Evolutionary conservation across 2,797 vertebrate genomes (phyloP).

Genomic region (Micromesistius poutassou): DNA sequence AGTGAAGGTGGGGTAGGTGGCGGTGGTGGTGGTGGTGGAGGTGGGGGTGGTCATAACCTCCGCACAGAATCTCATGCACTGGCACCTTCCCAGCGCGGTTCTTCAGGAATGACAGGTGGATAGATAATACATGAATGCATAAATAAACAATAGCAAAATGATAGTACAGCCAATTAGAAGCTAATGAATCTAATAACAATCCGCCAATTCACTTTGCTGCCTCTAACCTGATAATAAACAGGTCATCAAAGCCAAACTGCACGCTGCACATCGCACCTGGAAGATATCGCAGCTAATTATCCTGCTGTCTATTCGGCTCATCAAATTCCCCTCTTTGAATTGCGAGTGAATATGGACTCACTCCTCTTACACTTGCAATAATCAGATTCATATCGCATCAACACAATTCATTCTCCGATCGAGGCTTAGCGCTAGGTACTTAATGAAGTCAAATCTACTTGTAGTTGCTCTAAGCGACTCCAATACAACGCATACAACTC

Average conservation of each 20-base stretch:
- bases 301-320: conserved; percentile 45
- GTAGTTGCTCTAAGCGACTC: neutral
- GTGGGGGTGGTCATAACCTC: too few relatives aligned
- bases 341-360: conserved; percentile 43
- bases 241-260: neutral
- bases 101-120: too few relatives aligned
- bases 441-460: neutral
- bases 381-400: conserved; percentile 25
- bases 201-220: too few relatives aligned
- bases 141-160: too few relatives aligned
- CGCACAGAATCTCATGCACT: too few relatives aligned
- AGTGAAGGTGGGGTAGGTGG: too few relatives aligned
- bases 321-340: conserved; percentile 54
- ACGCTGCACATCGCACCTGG: neutral
- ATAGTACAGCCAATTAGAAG: too few relatives aligned
- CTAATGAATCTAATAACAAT: too few relatives aligned
- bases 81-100: too few relatives aligned
- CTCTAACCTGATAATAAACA: neutral
- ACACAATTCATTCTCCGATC: neutral
- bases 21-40: too few relatives aligned
- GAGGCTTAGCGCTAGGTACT: neutral
- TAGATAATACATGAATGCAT: too few relatives aligned
- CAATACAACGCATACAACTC: neutral
- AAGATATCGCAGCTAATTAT: conserved; percentile 47
- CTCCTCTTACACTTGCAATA: conserved; percentile 34